Percentiles rank a stretch among this genome's conserved stretches.
phyloP scores from a whole-genome alignment of 2,797 vertebrate genomes.

The Lacerta viridis region DNA sequence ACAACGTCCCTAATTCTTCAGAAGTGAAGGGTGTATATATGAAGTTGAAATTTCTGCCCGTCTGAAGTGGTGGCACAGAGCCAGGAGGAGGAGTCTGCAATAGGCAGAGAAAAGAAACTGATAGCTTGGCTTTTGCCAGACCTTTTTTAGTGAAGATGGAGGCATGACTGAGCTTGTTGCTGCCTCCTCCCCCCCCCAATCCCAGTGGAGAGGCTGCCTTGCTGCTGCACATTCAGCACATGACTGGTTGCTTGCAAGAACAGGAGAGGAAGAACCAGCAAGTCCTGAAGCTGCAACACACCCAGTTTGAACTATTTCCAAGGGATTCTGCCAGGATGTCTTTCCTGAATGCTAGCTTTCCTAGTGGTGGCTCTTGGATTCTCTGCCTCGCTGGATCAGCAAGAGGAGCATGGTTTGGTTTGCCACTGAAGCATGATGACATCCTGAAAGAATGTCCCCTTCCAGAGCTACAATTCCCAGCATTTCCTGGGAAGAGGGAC shows the following conservation, averaged over 20 bases:
- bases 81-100: too few species aligned
- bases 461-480: too few species aligned
- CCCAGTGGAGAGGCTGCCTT: not conserved
- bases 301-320: constrained; percentile 4
- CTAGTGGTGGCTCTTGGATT: not conserved
- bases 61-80: too few species aligned
- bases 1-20: not conserved
- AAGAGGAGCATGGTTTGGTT: not conserved
- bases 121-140: not conserved
- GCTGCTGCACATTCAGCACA: too few species aligned
- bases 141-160: not conserved
- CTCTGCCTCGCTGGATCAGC: not conserved
- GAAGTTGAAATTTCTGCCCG: not conserved
- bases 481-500: too few species aligned
- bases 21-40: not conserved
- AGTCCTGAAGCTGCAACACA: not conserved
- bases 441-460: not conserved
- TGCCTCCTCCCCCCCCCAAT: not conserved
- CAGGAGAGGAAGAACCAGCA: not conserved
- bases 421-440: not conserved
- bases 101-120: not conserved
- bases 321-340: not conserved
- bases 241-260: too few species aligned
- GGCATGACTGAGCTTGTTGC: not conserved
- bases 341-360: not conserved